phyloP scores from a whole-genome alignment of 2,113 vertebrate species.

The Turdus rufiventris region DNA sequence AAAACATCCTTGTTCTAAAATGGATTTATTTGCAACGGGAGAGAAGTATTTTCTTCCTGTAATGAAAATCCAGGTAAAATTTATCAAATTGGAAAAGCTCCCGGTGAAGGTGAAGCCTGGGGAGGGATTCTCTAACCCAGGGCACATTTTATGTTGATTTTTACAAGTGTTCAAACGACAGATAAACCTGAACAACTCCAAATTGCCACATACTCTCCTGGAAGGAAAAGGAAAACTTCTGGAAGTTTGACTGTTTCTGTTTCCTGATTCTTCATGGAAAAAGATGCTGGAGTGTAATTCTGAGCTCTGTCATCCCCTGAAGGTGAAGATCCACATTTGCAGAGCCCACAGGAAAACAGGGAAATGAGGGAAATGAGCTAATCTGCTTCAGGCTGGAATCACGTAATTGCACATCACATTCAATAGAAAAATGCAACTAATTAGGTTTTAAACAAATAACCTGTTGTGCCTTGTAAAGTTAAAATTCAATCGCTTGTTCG shows the following conservation, averaged over 20 bases:
- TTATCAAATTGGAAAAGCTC: too few relatives aligned
- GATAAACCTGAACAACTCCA: accelerated
- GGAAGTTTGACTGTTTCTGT: not conserved
- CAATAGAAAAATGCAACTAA: too few relatives aligned
- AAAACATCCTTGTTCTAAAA: not conserved
- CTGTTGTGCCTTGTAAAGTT: too few relatives aligned
- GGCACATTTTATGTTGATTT: accelerated
- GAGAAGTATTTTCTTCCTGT: not conserved
- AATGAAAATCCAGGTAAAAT: not conserved
- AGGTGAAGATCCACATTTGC: not conserved
- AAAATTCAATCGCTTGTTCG: too few relatives aligned
- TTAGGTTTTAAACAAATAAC: too few relatives aligned
- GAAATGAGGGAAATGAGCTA: too few relatives aligned
- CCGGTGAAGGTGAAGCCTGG: not conserved
- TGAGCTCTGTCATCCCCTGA: not conserved
- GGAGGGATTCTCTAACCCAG: not conserved
- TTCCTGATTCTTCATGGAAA: not conserved
- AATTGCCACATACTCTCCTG: accelerated
- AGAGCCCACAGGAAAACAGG: too few relatives aligned
- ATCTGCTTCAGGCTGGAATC: too few relatives aligned
- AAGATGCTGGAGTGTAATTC: too few relatives aligned
- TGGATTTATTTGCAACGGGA: not conserved
- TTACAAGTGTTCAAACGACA: not conserved
- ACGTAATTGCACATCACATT: too few relatives aligned
- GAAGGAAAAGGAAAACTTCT: not conserved